phyloP scores from a whole-genome alignment of 92 coral and sea anemone genomes.

The Galaxea fascicularis region DNA sequence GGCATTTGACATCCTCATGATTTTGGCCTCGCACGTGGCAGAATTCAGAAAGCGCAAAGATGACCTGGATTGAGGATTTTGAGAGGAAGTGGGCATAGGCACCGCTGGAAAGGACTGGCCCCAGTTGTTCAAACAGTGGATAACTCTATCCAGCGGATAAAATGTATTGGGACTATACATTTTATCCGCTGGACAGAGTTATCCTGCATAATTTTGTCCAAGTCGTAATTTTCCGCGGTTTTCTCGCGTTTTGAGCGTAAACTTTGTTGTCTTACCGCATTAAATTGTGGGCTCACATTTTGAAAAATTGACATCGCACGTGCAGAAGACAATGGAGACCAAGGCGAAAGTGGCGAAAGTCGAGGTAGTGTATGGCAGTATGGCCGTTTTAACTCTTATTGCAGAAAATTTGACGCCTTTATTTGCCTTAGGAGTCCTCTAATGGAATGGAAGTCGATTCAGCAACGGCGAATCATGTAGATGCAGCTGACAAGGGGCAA shows the following conservation, averaged over 20 bases:
- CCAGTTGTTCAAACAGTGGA: too few relatives aligned
- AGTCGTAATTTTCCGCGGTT: too few relatives aligned
- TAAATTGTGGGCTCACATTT: conserved; percentile 13
- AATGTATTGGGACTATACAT: too few relatives aligned
- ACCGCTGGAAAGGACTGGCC: too few relatives aligned
- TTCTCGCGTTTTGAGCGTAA: not conserved
- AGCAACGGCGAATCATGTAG: conserved; percentile 50
- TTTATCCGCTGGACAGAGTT: too few relatives aligned
- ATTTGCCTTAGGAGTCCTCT: conserved; percentile 59
- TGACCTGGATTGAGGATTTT: too few relatives aligned
- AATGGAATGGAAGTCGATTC: conserved; percentile 80
- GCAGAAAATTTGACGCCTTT: conserved; percentile 11
- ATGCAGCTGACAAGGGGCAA: conserved; percentile 28
- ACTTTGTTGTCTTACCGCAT: conserved; percentile 17
- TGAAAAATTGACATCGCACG: conserved; percentile 43
- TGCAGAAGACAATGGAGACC: conserved; percentile 67
- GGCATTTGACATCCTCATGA: too few relatives aligned
- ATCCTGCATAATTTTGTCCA: too few relatives aligned
- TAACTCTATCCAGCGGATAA: too few relatives aligned
- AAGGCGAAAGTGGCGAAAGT: conserved; percentile 89
- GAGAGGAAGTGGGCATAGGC: too few relatives aligned
- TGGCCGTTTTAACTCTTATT: not conserved
- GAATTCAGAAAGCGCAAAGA: too few relatives aligned
- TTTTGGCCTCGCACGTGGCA: too few relatives aligned
- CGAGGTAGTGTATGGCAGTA: conserved; percentile 64